Conservation (phyloP, 2,113 vertebrate genomes). For the Callipepla squamata region DNA sequence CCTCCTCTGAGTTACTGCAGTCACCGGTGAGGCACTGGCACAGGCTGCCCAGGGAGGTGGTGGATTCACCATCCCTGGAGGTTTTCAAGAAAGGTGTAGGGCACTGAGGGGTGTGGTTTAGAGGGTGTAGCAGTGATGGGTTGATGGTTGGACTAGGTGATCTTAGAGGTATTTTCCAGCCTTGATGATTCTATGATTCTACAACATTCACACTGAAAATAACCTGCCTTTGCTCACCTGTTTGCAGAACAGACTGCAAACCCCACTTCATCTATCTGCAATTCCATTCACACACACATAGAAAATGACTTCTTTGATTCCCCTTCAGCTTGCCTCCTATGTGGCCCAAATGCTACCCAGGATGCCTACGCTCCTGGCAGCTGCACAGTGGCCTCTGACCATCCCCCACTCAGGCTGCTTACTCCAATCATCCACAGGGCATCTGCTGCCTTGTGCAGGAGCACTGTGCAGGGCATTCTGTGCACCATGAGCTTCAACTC, state of each 20-base stretch:
- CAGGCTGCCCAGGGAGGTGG: too few species aligned
- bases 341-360: background rate
- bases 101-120: too few species aligned
- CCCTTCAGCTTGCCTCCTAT: background rate
- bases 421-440: background rate
- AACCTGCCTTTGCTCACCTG: background rate
- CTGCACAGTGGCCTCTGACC: background rate
- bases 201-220: background rate
- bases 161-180: too few species aligned
- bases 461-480: accelerated
- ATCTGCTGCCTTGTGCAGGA: background rate
- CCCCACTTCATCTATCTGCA: background rate
- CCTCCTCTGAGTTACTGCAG: background rate
- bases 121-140: too few species aligned
- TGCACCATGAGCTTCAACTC: background rate
- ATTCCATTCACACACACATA: background rate
- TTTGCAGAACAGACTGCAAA: background rate
- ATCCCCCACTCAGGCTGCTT: background rate
- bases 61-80: too few species aligned
- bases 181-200: too few species aligned
- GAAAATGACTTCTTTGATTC: background rate
- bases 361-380: accelerated
- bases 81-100: too few species aligned
- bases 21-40: too few species aligned
- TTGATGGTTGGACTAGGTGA: too few species aligned